Percentiles rank a stretch among this genome's conserved stretches.
These are phyloP conservation scores for Amblyopsis rosae DNA, from an alignment of 2,113 vertebrate species.

Conservation along the genomic window DNA sequence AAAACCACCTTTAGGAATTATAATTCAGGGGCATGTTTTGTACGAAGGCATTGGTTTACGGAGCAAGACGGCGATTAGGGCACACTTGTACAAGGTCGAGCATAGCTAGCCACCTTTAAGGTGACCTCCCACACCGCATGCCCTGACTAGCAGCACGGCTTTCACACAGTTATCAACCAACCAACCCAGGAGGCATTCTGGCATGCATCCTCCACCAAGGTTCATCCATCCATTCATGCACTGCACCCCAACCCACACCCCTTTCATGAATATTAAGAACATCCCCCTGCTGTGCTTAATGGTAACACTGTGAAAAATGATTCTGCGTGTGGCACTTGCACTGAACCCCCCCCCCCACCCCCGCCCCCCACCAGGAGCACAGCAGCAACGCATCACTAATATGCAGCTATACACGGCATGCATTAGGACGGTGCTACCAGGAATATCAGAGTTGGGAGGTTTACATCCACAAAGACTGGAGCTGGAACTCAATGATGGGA, in stretches of 20 bases:
- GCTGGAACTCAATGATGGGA: conserved; percentile 7
- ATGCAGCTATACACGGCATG: conserved; percentile 36
- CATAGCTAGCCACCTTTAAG: neutral
- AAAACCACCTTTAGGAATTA: neutral
- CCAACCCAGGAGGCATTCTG: conserved; percentile 33
- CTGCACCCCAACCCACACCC: conserved; percentile 22
- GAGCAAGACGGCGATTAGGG: conserved; percentile 20
- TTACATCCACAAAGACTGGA: conserved; percentile 9
- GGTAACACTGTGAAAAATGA: conserved; percentile 69
- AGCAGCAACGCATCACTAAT: conserved; percentile 39
- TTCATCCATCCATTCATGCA: neutral
- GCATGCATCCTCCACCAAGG: conserved; percentile 2
- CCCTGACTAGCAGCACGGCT: neutral
- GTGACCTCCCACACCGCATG: neutral
- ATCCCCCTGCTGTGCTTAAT: conserved; percentile 67
- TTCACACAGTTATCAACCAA: conserved; percentile 31
- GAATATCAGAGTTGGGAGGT: conserved; percentile 30
- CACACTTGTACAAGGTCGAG: conserved; percentile 22
- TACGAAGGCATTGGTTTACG: neutral
- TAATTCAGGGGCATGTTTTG: neutral
- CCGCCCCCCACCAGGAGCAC: conserved; percentile 9
- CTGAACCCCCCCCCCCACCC: conserved; percentile 8
- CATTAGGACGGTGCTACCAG: conserved; percentile 52
- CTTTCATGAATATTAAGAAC: conserved; percentile 76
- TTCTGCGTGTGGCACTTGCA: conserved; percentile 54